Evolutionary conservation across 2,113 vertebrate species (phyloP), one percentile per base, ranked within the genome.

Genomic region (Podarcis cretensis): DNA sequence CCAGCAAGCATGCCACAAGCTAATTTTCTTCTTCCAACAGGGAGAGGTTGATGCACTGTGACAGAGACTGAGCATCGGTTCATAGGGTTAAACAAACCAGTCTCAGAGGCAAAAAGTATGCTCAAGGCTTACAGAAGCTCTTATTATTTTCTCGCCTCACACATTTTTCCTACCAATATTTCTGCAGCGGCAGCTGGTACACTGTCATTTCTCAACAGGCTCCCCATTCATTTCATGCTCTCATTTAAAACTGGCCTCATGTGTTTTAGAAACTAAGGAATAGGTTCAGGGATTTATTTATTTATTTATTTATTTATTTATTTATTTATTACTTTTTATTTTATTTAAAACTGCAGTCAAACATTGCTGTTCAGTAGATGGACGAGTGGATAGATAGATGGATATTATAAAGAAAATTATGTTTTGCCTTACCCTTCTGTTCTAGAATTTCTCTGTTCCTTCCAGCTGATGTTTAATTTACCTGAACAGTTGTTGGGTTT

Each of bases 31-130:
- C 32, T 85, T 68, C 43, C 32, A 68, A 48, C 32, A 35, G 69
- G 59, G 57, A 89, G 54, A 77, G 82, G 4, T 21, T 82, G 90
- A 92, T 6, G 6, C 74, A 86, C 82, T 40, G 16, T 37, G 48
- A 68, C 8, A 0, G 21, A 5, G 12, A 73, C 10, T 1, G 2
- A 86, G 27, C 27, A 91, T 7, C 13, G 18, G 23, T 83, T 79
- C 78, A 78, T 35, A 57, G 81, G 32, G 12, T 37, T 10, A 91
- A 88, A 27, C 5, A 85, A 66, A 32, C 59, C 2, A 54, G 3
- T 81, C 63, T 81, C 81, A 57, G 79, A 20, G 66, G 2, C 85
- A 81, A 94, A 84, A 86, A 83, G 0, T 23, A 27, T 37, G 25
- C 21, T 2, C 73, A 43, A 63, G 76, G 87, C 13, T 86, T 40